Evolutionary conservation across 2,888 invertebrate genomes (phyloP).

Genomic region (Plagodis dolabraria): DNA sequence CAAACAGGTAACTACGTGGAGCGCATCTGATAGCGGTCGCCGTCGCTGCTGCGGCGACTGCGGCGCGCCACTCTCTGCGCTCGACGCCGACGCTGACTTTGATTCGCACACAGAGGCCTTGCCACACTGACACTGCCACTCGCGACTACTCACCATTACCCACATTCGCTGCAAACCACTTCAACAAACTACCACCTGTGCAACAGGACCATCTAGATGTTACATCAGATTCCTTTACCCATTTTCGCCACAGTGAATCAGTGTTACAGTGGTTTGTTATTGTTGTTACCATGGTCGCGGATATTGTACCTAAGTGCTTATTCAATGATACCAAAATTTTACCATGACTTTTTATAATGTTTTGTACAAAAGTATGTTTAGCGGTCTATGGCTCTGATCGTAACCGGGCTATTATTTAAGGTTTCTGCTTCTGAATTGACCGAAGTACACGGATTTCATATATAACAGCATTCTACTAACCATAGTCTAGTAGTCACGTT

Average conservation of each 20-base stretch:
- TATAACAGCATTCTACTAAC: constrained; percentile 25
- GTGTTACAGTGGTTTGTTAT: constrained; percentile 10
- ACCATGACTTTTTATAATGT: constrained; percentile 73
- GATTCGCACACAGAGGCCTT: constrained; percentile 8
- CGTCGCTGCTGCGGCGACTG: constrained; percentile 75
- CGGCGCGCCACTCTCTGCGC: constrained; percentile 71
- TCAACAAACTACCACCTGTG: not conserved
- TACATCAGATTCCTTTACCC: not conserved
- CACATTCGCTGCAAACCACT: not conserved
- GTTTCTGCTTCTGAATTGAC: constrained; percentile 24
- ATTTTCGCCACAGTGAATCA: constrained; percentile 6
- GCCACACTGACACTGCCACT: constrained; percentile 2
- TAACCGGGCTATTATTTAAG: constrained; percentile 24
- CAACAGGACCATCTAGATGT: not conserved
- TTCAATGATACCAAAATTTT: constrained; percentile 55
- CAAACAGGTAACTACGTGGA: constrained; percentile 90
- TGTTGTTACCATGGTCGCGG: constrained; percentile 13
- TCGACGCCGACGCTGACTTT: constrained; percentile 50
- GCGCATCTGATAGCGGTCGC: constrained; percentile 81
- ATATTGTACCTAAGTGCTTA: constrained; percentile 28
- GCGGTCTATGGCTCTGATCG: constrained; percentile 9
- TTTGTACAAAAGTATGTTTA: constrained; percentile 59
- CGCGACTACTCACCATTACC: not conserved
- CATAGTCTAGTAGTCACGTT: constrained; percentile 19
- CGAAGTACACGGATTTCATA: constrained; percentile 17